Conservation (phyloP, 2,888 invertebrate genomes). For the Amphipyra berbera region DNA sequence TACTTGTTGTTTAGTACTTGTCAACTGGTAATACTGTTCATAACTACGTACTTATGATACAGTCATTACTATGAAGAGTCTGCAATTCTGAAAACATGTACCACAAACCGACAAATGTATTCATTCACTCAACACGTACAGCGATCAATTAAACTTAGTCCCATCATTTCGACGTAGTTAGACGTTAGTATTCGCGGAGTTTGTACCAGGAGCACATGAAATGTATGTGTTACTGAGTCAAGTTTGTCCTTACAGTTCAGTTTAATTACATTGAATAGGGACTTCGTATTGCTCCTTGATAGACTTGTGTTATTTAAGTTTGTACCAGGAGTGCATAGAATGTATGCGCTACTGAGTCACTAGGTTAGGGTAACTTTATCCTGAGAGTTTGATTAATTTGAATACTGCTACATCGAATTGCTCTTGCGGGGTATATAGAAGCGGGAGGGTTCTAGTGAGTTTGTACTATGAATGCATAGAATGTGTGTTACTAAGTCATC, state of each 20-base stretch:
- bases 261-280: too few species aligned
- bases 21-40: too few species aligned
- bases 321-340: constrained; percentile 18
- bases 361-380: constrained; percentile 22
- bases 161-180: constrained; percentile 7
- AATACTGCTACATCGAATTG: not conserved
- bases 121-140: constrained; percentile 1
- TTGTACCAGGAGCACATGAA: constrained; percentile 19
- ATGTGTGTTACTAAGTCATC: too few species aligned
- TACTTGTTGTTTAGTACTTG: too few species aligned
- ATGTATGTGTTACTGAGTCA: not conserved
- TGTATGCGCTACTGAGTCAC: constrained; percentile 23
- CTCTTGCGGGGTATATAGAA: not conserved
- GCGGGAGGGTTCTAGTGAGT: constrained; percentile 1
- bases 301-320: not conserved
- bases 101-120: not conserved
- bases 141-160: constrained; percentile 28
- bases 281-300: too few species aligned
- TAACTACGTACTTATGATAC: too few species aligned
- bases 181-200: not conserved
- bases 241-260: too few species aligned
- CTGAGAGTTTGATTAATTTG: constrained; percentile 3
- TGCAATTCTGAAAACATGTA: not conserved
- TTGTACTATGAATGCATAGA: constrained; percentile 26
- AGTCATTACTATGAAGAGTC: not conserved